phyloP scores from a whole-genome alignment of 2,888 invertebrate genomes.

The Scaptomyza caliginosa region DNA sequence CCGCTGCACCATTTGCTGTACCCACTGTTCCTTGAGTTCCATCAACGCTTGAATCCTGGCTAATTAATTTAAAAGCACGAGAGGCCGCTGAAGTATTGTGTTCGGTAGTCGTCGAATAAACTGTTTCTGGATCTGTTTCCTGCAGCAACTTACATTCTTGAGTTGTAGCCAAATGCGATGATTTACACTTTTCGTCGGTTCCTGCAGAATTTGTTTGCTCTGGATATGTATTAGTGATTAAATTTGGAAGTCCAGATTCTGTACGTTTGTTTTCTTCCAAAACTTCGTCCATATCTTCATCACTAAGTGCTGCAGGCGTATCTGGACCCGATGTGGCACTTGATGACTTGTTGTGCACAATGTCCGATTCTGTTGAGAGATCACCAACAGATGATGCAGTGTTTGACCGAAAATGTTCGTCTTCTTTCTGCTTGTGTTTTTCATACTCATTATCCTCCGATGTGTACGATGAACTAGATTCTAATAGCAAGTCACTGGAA shows the following conservation, averaged over 20 bases:
- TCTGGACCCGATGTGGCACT: constrained; percentile 96
- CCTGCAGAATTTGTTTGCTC: not conserved
- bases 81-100: not conserved
- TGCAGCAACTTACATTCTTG: not conserved
- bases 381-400: not conserved
- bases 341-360: constrained; percentile 87
- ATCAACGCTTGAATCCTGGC: constrained; percentile 82
- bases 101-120: not conserved
- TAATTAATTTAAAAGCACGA: constrained; percentile 30
- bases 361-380: not conserved
- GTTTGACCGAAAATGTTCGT: not conserved
- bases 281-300: constrained; percentile 86
- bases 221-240: not conserved
- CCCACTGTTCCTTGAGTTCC: constrained; percentile 67
- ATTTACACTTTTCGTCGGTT: no score
- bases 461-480: constrained; percentile 84
- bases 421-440: not conserved
- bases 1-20: constrained; percentile 75
- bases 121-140: not conserved
- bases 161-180: no score
- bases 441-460: constrained; percentile 82
- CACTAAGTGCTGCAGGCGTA: constrained; percentile 89
- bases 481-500: constrained; percentile 44
- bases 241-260: constrained; percentile 17
- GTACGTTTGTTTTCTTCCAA: constrained; percentile 50